A percentile compares a stretch with the other conserved stretches of the same genome.
Evolutionary conservation across 2,113 vertebrate species (phyloP).

Genomic region (Strix uralensis): DNA sequence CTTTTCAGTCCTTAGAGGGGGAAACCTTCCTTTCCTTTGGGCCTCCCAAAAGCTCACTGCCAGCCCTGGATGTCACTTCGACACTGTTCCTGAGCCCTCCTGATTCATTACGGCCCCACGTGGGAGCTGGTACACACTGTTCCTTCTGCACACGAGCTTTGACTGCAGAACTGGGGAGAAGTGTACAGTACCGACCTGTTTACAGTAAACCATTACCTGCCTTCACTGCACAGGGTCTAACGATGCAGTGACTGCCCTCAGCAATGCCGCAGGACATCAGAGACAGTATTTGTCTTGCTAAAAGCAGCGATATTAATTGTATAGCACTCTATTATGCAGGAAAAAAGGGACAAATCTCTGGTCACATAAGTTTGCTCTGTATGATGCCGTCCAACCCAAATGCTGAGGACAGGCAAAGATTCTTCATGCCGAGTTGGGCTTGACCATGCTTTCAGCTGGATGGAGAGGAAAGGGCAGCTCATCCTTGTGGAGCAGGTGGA

Average conservation of each 20-base stretch:
- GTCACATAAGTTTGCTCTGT: neutral
- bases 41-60: neutral
- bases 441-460: fast-evolving
- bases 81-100: neutral
- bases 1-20: neutral
- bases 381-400: neutral
- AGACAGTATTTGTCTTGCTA: neutral
- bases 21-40: neutral
- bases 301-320: neutral
- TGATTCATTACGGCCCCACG: fast-evolving
- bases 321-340: neutral
- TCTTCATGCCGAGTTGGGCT: fast-evolving
- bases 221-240: fast-evolving
- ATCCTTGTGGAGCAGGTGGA: neutral
- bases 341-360: neutral
- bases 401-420: neutral
- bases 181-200: neutral
- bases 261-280: neutral
- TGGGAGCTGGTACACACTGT: neutral
- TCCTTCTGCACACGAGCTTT: neutral
- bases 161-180: neutral
- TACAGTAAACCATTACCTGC: neutral
- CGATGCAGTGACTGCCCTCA: neutral
- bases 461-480: neutral
- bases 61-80: neutral